Evolutionary conservation across 2,888 invertebrate genomes (phyloP).

Genomic region (Scaptodrosophila latifasciaeformis): DNA sequence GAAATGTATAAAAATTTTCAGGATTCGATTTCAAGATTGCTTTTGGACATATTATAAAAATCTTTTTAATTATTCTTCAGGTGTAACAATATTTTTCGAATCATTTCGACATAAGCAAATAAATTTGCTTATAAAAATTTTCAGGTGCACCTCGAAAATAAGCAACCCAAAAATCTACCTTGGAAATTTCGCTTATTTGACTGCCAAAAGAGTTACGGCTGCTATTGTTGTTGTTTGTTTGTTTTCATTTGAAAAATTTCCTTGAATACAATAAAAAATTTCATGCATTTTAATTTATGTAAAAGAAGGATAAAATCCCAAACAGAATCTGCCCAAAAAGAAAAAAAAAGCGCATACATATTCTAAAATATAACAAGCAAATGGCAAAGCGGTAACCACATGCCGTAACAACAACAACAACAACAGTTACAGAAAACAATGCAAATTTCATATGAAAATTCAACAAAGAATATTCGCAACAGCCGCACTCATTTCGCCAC

Average conservation of each 20-base stretch:
- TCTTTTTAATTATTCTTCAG: too few species aligned
- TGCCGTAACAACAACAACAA: not conserved
- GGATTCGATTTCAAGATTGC: too few species aligned
- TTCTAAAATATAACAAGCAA: conserved; percentile 6
- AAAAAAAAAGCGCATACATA: too few species aligned
- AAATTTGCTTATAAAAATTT: too few species aligned
- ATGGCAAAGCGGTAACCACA: not conserved
- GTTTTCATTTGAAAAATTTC: too few species aligned
- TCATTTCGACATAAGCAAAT: too few species aligned
- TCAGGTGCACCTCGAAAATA: not conserved
- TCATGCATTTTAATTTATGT: conserved; percentile 39
- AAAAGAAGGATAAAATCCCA: conserved; percentile 6
- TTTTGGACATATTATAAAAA: too few species aligned
- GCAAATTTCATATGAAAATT: not conserved
- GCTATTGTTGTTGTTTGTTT: too few species aligned
- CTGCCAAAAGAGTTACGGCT: not conserved
- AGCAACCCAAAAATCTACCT: not conserved
- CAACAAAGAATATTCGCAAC: conserved; percentile 36
- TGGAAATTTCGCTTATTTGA: not conserved
- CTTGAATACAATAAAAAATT: conserved; percentile 19
- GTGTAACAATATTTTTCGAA: too few species aligned
- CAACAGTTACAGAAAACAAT: conserved; percentile 10
- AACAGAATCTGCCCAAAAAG: not conserved
- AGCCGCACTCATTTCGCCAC: conserved; percentile 47
- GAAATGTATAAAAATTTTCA: too few species aligned